Evolutionary conservation across 1,140 invertebrate genomes (phyloP), one percentile per base, ranked within the genome.

Genomic region (Bursaphelenchus mucronatus): DNA sequence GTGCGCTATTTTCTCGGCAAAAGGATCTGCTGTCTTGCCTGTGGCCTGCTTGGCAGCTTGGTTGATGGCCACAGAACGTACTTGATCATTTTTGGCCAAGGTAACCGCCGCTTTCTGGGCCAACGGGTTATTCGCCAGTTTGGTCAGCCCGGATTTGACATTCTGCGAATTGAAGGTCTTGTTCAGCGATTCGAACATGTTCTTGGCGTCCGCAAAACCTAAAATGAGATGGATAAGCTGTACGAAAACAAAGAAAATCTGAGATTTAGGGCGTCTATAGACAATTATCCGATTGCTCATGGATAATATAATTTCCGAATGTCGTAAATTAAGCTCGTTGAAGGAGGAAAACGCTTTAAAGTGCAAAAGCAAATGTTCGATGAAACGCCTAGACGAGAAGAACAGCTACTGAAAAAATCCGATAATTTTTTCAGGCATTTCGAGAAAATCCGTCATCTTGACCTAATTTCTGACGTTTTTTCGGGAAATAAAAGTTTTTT

Each of bases 81-180:
- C 71, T 41, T 49, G 13, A n/a, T 70, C 67, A 58, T 72, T 75
- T 47, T 72, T 75, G 8, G 70, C 70, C 0, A 67, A 55, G n/a
- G 47, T 40, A 13, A 72, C 43, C 11, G 68, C 73, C 9, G 73
- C 55, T 41, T 51, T 62, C 30, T 71, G 66, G 6, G 61, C 68
- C 4, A 54, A 19, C 10, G 70, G 70, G 46, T 71, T 72, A 15
- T 67, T 54, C 10, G 68, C 73, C 1, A 67, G 11, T 15, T 50
- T 47, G 11, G 54, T 56, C 8, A 57, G 21, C 11, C 17, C 58
- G 40, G 61, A 49, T 46, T 69, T 57, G 13, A 66, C 49, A 39
- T 70, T 57, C 8, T 69, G 69, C 19, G 21, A 67, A 49, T 56
- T 73, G 6, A 67, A 54, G 9, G 63, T 50, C 30, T 70, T 70